Evolutionary conservation across 2,888 invertebrate genomes (phyloP).

Genomic region (Drosophila parthenogenetica): DNA sequence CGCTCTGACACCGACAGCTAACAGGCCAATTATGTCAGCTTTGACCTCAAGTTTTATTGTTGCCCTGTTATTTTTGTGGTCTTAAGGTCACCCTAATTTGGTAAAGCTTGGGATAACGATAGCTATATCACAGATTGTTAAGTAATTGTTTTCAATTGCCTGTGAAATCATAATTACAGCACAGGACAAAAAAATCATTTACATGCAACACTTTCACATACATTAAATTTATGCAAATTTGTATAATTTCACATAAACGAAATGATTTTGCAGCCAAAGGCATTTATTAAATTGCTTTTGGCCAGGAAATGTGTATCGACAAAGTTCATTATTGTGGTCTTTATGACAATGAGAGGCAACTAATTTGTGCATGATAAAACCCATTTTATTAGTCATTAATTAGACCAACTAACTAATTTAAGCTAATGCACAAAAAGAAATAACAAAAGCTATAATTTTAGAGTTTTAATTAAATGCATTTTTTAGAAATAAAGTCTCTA

Average conservation of each 20-base stretch:
- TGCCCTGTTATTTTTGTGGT: constrained; percentile 31
- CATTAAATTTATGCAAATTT: constrained; percentile 46
- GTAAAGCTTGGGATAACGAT: not conserved
- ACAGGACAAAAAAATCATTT: not conserved
- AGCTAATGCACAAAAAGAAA: constrained; percentile 11
- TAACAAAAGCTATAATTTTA: constrained; percentile 13
- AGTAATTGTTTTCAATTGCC: constrained; percentile 43
- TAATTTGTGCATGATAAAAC: constrained; percentile 56
- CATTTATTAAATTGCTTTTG: constrained; percentile 44
- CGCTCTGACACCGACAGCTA: constrained; percentile 36
- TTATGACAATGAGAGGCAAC: constrained; percentile 31
- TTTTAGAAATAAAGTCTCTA: constrained; percentile 11
- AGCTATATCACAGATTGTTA: constrained; percentile 11
- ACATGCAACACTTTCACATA: not conserved
- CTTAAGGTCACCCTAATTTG: constrained; percentile 3
- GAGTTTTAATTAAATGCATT: constrained; percentile 36
- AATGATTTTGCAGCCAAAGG: constrained; percentile 27
- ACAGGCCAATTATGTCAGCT: constrained; percentile 67
- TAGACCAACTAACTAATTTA: constrained; percentile 40
- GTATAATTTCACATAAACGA: constrained; percentile 22
- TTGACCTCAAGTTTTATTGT: constrained; percentile 26
- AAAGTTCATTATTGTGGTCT: constrained; percentile 31
- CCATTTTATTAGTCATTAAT: constrained; percentile 59
- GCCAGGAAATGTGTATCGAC: constrained; percentile 15
- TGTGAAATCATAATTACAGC: constrained; percentile 13